phyloP scores from a whole-genome alignment of 1,140 invertebrate species.

The Penaeus indicus region DNA sequence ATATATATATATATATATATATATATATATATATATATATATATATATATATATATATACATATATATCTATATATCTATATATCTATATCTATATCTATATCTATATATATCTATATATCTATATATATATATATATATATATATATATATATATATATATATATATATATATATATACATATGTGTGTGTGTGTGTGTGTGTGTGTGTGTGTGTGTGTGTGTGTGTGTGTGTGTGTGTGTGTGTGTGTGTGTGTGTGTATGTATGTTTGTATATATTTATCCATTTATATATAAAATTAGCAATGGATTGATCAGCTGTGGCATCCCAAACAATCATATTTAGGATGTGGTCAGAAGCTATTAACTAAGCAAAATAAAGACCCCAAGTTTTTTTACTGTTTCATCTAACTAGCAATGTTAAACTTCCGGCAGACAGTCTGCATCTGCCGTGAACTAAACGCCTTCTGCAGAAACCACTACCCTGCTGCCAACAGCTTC shows the following conservation, averaged over 20 bases:
- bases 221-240: background rate
- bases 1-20: background rate
- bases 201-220: background rate
- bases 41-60: constrained; percentile 27
- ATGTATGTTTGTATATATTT: background rate
- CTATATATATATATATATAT: constrained; percentile 24
- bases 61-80: constrained; percentile 18
- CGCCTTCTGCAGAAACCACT: too few species aligned
- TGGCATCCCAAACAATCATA: too few species aligned
- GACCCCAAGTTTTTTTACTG: too few species aligned
- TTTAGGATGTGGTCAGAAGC: too few species aligned
- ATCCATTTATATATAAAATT: background rate
- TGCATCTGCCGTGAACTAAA: too few species aligned
- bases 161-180: too few species aligned
- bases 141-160: constrained; percentile 20
- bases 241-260: background rate
- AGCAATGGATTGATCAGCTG: background rate
- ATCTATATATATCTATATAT: background rate
- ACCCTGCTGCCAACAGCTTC: too few species aligned
- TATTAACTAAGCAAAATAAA: too few species aligned
- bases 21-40: constrained; percentile 20
- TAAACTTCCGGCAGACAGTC: too few species aligned
- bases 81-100: constrained; percentile 13
- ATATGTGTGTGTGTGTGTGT: too few species aligned
- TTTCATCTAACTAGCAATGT: too few species aligned